phyloP scores from a whole-genome alignment of 2,113 vertebrate species.

The Phalacrocorax pelagicus region DNA sequence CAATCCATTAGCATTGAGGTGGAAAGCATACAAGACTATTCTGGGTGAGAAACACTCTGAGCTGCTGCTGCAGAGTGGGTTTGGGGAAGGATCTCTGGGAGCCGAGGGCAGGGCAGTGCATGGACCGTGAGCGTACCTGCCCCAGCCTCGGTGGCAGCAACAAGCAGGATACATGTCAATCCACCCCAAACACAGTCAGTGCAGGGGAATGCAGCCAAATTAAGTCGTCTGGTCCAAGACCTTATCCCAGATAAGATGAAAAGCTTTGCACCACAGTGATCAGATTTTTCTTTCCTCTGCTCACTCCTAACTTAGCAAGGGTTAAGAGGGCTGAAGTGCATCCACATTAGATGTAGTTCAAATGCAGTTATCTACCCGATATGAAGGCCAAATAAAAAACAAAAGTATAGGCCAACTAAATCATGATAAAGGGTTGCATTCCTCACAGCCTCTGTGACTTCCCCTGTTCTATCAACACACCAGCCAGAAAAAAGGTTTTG shows the following conservation, averaged over 20 bases:
- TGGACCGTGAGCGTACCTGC: accelerated
- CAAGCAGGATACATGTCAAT: background rate
- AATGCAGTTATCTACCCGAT: background rate
- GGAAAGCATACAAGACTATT: background rate
- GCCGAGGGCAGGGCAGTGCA: too few species aligned
- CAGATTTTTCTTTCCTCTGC: background rate
- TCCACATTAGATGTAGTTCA: background rate
- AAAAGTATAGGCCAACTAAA: background rate
- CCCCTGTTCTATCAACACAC: background rate
- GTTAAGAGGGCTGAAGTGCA: background rate
- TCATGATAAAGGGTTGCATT: background rate
- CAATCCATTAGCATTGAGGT: accelerated
- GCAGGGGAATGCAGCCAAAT: background rate
- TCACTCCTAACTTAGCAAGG: background rate
- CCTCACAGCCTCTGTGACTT: background rate
- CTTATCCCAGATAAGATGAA: background rate
- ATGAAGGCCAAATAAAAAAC: background rate
- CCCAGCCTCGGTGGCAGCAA: background rate
- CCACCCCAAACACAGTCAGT: background rate
- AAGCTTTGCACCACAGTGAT: accelerated
- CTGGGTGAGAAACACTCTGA: background rate
- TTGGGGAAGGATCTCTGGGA: background rate
- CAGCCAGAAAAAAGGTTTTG: background rate
- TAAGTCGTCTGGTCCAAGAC: background rate
- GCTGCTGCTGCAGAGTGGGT: background rate